Evolutionary conservation across 2,113 vertebrate species (phyloP).

Genomic region (Cephalopholis sonnerati): DNA sequence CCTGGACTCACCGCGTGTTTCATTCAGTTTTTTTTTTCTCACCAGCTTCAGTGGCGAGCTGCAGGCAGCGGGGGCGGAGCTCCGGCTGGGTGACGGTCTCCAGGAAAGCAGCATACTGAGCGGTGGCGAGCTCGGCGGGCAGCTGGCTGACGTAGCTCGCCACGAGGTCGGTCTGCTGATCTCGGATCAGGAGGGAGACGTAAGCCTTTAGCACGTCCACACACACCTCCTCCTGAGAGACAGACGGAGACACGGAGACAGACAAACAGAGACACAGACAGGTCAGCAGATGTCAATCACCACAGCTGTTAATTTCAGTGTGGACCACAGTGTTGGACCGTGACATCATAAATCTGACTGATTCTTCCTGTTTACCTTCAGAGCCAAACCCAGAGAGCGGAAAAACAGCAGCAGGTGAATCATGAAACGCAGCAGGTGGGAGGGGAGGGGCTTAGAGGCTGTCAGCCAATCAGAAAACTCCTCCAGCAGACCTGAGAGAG

Average conservation of each 20-base stretch:
- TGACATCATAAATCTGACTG: no score
- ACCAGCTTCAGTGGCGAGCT: constrained; percentile 94
- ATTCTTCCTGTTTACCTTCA: constrained; percentile 85
- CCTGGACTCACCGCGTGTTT: no score
- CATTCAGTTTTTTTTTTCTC: constrained; percentile 31
- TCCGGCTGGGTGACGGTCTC: constrained; percentile 92
- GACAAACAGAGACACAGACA: constrained; percentile 1
- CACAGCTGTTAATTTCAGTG: background rate
- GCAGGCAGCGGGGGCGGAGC: constrained; percentile 90
- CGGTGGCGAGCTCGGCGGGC: constrained; percentile 87
- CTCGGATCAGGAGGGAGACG: constrained; percentile 87
- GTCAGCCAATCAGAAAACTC: constrained; percentile 94
- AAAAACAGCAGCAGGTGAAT: constrained; percentile 95
- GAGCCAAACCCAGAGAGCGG: constrained; percentile 91
- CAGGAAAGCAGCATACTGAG: constrained; percentile 92
- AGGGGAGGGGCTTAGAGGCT: constrained; percentile 87
- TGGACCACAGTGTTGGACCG: background rate
- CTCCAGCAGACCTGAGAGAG: constrained; percentile 89
- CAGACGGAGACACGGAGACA: background rate
- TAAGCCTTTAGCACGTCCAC: constrained; percentile 92
- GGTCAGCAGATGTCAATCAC: background rate
- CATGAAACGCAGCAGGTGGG: constrained; percentile 95
- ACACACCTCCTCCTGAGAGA: constrained; percentile 89
- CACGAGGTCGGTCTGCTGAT: constrained; percentile 91
- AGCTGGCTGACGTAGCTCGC: constrained; percentile 96